A percentile compares a stretch with the other conserved stretches of the same genome.
phyloP scores from a whole-genome alignment of 2,113 vertebrate genomes.

The Pachycephala philippinensis region DNA sequence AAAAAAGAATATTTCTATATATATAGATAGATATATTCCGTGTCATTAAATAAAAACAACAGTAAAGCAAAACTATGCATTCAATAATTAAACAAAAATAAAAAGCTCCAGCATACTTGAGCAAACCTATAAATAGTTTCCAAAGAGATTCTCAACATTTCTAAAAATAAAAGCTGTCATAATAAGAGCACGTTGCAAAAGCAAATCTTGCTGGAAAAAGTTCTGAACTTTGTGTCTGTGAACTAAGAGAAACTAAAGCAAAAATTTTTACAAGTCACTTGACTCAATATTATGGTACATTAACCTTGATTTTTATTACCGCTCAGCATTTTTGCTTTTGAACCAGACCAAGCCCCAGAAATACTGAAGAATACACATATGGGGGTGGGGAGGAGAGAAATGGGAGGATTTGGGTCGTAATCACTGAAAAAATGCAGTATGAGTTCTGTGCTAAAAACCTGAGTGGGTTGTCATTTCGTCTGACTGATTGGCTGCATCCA shows the following conservation, averaged over 20 bases:
- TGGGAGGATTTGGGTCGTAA: background rate
- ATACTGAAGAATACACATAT: background rate
- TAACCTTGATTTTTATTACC: constrained; percentile 39
- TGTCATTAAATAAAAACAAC: background rate
- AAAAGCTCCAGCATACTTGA: background rate
- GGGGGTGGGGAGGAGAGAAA: background rate
- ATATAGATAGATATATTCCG: background rate
- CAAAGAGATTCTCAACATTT: constrained; percentile 13
- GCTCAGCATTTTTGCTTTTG: background rate
- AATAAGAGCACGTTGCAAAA: constrained; percentile 23
- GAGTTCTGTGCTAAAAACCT: background rate
- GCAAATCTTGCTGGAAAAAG: background rate
- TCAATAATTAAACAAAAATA: constrained; percentile 14
- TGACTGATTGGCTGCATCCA: background rate
- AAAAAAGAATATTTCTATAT: background rate
- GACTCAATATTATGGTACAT: constrained; percentile 42
- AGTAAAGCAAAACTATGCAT: background rate
- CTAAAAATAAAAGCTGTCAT: constrained; percentile 45
- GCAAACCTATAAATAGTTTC: constrained; percentile 32
- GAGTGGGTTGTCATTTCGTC: background rate
- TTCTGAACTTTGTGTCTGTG: background rate
- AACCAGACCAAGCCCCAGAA: background rate
- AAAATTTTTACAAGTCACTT: constrained; percentile 54
- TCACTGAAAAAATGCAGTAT: background rate
- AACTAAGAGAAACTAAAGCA: constrained; percentile 21